Conservation (phyloP, 2,113 vertebrate species). For the Prolemur simus region DNA sequence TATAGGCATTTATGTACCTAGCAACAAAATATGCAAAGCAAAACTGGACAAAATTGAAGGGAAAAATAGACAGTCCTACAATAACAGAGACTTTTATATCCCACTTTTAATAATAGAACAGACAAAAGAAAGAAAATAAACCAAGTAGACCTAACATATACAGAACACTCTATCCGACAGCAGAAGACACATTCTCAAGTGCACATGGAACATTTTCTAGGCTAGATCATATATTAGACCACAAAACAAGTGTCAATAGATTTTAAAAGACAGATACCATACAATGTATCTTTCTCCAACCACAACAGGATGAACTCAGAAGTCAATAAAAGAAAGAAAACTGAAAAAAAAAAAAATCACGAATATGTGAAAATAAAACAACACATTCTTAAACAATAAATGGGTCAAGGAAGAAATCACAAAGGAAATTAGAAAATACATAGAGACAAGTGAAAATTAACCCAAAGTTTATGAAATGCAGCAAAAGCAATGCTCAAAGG, state of each 20-base stretch:
- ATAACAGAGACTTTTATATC: no score
- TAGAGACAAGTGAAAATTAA: not conserved
- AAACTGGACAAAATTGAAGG: not conserved
- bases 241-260: not conserved
- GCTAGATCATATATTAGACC: no score
- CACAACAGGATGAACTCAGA: not conserved
- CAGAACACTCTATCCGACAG: no score
- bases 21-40: not conserved
- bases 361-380: not conserved
- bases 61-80: not conserved
- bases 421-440: not conserved
- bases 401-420: not conserved
- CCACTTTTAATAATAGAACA: not conserved
- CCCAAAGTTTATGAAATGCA: no score
- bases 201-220: not conserved
- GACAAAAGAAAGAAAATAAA: not conserved
- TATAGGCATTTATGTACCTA: not conserved
- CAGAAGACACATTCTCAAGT: no score
- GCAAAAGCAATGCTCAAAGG: not conserved
- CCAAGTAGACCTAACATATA: not conserved
- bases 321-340: not conserved
- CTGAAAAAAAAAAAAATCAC: not conserved
- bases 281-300: not conserved
- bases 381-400: no score
- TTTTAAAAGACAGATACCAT: not conserved